Evolutionary conservation across 2,113 vertebrate genomes (phyloP).

Genomic region (Oreotrochilus melanogaster): DNA sequence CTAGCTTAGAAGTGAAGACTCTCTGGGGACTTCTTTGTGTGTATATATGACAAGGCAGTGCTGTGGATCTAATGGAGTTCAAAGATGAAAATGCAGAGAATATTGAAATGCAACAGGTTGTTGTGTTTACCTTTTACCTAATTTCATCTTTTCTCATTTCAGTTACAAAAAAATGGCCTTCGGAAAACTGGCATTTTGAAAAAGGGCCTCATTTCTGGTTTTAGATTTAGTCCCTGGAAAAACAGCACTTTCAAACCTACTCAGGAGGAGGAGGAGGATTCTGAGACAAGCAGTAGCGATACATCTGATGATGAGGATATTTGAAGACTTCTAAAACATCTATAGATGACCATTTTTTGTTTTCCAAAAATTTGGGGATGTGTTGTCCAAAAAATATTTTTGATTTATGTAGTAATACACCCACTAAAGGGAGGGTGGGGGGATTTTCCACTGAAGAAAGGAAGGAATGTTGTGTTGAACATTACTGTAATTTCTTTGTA

Average conservation of each 20-base stretch:
- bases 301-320: slow-evolving; percentile 85
- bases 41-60: not conserved
- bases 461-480: slow-evolving; percentile 71
- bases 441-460: slow-evolving; percentile 69
- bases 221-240: slow-evolving; percentile 81
- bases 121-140: not conserved
- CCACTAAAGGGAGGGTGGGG: slow-evolving; percentile 54
- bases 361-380: slow-evolving; percentile 57
- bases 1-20: not conserved
- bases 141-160: slow-evolving; percentile 20
- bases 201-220: slow-evolving; percentile 78
- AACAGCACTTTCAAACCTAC: slow-evolving; percentile 78
- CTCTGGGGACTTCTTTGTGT: not conserved
- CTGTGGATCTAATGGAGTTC: not conserved
- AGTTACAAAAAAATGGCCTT: slow-evolving; percentile 85
- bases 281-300: slow-evolving; percentile 86
- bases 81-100: not conserved
- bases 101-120: not conserved
- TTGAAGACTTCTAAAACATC: slow-evolving; percentile 69
- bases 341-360: slow-evolving; percentile 39
- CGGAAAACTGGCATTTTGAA: slow-evolving; percentile 83
- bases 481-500: slow-evolving; percentile 73
- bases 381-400: slow-evolving; percentile 60
- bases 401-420: slow-evolving; percentile 71
- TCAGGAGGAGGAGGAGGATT: slow-evolving; percentile 80